Base-by-base conservation (phyloP, 2,888 invertebrate species). In the Drosophila paracracens region DNA sequence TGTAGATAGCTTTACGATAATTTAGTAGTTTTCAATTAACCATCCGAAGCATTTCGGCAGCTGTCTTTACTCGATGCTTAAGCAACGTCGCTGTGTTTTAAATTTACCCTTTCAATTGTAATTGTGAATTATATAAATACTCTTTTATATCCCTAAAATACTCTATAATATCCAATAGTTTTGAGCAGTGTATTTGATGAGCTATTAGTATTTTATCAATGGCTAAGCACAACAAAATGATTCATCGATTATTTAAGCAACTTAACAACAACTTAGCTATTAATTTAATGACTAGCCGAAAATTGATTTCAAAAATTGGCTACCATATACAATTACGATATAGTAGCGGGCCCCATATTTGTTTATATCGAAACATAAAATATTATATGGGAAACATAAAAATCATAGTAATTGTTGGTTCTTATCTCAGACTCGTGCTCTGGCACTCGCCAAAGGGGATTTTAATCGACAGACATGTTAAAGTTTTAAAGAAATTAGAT, bases 281-380 rank as follows among this genome's bases (percentile, higher is more conserved):
- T 4, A n/a, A 38, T 36, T 54, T 64, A 66, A 76, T 80, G 76
- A 57, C 52, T 50, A 38, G 43, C 27, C 6, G 16, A 66, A 61
- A 61, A 38, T 29, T 25, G 6, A 21, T 43, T 16, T 18, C 16
- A 11, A 31, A 18, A 57, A 57, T 52, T 50, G 50, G 33, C 53
- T 52, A 50, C 52, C 43, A 57, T 76, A 71, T 70, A 67, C 46
- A 51, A 36, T 63, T 71, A 71, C 65, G 71, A 78, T 78, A 71
- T 59, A 52, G 48, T 69, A 57, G 58, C 29, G 21, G 31, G 7
- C 10, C 16, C 29, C 54, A 53, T 65, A 76, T 73, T 54, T 65
- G 60, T 79, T 79, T 77, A 63, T 79, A 79, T 79, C 78, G 62
- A 62, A 69, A 43, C 25, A 51, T 72, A 51, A 68, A 70, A n/a